Percentiles rank a stretch among this genome's conserved stretches.
Evolutionary conservation across 2,113 vertebrate species (phyloP).

Genomic region (Marmota monax): DNA sequence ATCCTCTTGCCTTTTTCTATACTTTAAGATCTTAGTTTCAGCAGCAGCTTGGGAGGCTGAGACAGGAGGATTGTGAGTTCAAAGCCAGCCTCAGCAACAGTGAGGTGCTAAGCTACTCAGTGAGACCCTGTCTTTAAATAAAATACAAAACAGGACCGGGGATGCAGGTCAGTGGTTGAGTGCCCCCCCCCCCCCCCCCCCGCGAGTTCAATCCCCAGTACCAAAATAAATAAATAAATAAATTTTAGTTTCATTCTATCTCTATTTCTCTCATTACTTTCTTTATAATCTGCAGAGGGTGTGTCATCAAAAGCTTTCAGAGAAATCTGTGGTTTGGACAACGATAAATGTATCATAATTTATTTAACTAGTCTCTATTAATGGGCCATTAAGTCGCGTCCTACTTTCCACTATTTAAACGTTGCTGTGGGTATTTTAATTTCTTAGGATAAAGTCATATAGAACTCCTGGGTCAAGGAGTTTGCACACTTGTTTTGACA

Average conservation of each 20-base stretch:
- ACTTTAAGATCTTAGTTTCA: neutral
- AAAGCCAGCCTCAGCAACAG: too few species aligned
- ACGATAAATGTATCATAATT: neutral
- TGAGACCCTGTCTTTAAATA: too few species aligned
- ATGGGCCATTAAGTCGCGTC: neutral
- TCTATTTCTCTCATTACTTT: neutral
- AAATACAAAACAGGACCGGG: too few species aligned
- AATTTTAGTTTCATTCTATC: neutral
- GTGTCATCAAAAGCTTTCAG: neutral
- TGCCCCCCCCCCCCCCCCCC: too few species aligned
- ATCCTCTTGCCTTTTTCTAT: neutral
- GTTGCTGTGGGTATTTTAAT: neutral
- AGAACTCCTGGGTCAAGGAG: neutral
- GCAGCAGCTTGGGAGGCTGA: too few species aligned
- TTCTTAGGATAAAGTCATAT: neutral
- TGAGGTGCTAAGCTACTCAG: too few species aligned
- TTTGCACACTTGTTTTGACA: neutral
- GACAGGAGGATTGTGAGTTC: too few species aligned
- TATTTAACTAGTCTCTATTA: neutral
- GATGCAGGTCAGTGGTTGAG: too few species aligned
- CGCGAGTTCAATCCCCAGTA: too few species aligned
- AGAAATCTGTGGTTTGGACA: conserved; percentile 5
- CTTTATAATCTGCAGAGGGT: neutral
- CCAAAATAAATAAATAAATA: too few species aligned
- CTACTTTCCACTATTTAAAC: conserved; percentile 14